Evolutionary conservation across 2,888 invertebrate species (phyloP), one percentile per base, ranked within the genome.

Genomic region (Microchrysa polita): DNA sequence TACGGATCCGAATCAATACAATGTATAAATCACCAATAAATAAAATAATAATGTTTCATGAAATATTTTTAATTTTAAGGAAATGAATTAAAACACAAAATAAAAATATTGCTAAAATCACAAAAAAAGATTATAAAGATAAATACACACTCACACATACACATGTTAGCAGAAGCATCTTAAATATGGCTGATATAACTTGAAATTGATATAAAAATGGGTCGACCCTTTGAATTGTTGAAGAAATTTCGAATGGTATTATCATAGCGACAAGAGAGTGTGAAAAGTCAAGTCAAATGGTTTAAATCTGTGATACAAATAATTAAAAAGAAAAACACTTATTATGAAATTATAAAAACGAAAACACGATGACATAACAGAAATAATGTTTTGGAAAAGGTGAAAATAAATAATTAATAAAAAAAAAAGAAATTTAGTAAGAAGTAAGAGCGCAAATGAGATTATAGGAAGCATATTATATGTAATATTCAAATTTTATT

Each of bases 251-350:
- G 27, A 34, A 34, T 34, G 27, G 7, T 34, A 34, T n/a, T n/a
- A n/a, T n/a, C n/a, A n/a, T 48, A 27, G 23, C 5, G 61, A 40
- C n/a, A 60, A 60, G n/a, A 20, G 61, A 40, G 5, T 61, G 48
- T 20, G 44, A 65, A 20, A 61, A 48, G n/a, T n/a, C n/a, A n/a
- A 20, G 61, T 5, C 55, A 69, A 55, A 34, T 34, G 69, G 55
- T 69, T 69, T 40, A 69, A 69, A 69, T 69, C 69, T 69, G 69
- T 69, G 69, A 69, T 69, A 69, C 55, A 57, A 69, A 18, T 27
- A 60, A 16, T 9, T 16, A 67, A 55, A 69, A 69, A 69, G n/a
- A 53, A 55, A 69, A 48, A n/a, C 4, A 48, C 12, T n/a, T 42
- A 42, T 9, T 7, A 44, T 34, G 34, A 69, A 57, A 57, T 18